Conservation (phyloP, 2,888 invertebrate genomes). For the Drosophila acutilabella region DNA sequence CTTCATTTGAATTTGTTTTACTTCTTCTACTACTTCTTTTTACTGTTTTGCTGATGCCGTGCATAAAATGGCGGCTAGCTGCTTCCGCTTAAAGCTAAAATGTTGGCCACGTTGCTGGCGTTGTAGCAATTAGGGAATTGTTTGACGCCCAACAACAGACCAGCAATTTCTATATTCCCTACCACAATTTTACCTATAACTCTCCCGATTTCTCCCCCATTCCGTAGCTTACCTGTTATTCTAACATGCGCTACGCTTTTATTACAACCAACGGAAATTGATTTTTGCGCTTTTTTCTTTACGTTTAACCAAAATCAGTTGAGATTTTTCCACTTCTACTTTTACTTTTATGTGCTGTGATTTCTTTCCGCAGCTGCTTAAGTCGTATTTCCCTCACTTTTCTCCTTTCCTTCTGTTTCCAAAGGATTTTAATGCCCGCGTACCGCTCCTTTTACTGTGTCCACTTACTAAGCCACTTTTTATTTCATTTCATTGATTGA, state of each 20-base stretch:
- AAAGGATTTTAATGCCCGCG: slow-evolving; percentile 4
- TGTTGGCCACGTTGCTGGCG: slow-evolving; percentile 40
- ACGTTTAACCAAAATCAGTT: slow-evolving; percentile 43
- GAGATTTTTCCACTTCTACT: slow-evolving; percentile 19
- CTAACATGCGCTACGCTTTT: slow-evolving; percentile 64
- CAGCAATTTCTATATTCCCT: slow-evolving; percentile 48
- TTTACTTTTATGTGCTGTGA: slow-evolving; percentile 51
- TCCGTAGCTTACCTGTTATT: slow-evolving; percentile 47
- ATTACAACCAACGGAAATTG: slow-evolving; percentile 78
- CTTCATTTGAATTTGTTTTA: slow-evolving; percentile 9
- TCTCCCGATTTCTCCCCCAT: slow-evolving; percentile 2
- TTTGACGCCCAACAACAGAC: slow-evolving; percentile 39
- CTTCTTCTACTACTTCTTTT: slow-evolving; percentile 5
- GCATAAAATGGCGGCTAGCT: slow-evolving; percentile 50
- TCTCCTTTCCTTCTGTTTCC: slow-evolving; percentile 31
- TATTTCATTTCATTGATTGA: slow-evolving; percentile 64
- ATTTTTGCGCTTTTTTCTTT: slow-evolving; percentile 60
- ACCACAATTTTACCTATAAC: slow-evolving; percentile 6
- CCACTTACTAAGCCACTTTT: slow-evolving; percentile 63
- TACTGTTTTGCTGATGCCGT: slow-evolving; percentile 37
- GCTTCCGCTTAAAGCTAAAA: slow-evolving; percentile 63
- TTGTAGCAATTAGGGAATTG: slow-evolving; percentile 73
- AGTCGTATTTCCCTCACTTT: slow-evolving; percentile 45
- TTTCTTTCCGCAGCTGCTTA: slow-evolving; percentile 62
- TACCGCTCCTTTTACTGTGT: slow-evolving; percentile 44